phyloP scores from a whole-genome alignment of 2,113 vertebrate genomes.

The Atrichornis clamosus region DNA sequence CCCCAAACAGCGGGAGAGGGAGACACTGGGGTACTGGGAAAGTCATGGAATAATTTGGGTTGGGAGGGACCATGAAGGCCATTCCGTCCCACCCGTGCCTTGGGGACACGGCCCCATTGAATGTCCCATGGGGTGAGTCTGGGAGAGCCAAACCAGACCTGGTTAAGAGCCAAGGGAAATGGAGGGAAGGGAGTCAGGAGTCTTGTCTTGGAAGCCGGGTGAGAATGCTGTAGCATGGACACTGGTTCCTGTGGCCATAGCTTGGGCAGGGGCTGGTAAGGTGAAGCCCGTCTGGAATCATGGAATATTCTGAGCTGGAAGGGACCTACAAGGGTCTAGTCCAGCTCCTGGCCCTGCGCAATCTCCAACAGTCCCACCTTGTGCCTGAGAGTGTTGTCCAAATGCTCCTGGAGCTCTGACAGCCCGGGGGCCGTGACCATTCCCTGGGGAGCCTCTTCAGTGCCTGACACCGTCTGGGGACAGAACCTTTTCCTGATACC shows the following conservation, averaged over 20 bases:
- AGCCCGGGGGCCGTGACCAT: accelerated
- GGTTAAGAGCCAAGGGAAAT: accelerated
- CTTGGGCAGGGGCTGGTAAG: background rate
- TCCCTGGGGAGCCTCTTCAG: background rate
- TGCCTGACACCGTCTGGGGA: too few relatives aligned
- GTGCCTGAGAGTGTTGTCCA: background rate
- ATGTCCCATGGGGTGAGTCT: background rate
- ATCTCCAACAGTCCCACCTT: background rate
- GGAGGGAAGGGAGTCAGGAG: background rate
- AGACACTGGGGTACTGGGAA: background rate
- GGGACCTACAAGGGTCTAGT: background rate
- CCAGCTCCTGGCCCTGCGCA: background rate
- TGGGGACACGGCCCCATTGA: background rate
- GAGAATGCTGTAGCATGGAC: background rate
- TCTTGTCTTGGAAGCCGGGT: background rate
- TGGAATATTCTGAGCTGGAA: background rate
- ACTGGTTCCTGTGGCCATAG: background rate
- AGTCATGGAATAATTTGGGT: accelerated
- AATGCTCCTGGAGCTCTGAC: background rate
- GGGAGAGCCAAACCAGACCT: background rate
- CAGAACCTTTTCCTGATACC: background rate
- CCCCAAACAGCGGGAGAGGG: background rate
- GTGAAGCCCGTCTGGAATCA: background rate
- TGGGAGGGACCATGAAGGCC: accelerated
- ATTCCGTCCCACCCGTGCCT: accelerated